Conservation (phyloP, 2,888 invertebrate species). For the Rapana venosa region DNA sequence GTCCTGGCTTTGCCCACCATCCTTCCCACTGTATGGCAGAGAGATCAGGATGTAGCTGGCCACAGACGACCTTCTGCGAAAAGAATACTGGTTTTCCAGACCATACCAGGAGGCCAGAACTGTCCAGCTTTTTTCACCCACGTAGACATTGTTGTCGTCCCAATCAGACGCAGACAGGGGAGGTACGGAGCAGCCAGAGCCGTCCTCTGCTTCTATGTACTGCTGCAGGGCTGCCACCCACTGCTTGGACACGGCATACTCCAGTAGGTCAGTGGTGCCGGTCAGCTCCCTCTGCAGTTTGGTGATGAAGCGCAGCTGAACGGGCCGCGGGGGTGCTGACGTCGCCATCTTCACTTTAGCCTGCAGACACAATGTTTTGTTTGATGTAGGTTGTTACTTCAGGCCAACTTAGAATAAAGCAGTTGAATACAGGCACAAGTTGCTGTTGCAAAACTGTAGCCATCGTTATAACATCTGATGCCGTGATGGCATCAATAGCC, state of each 20-base stretch:
- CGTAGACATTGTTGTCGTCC: conserved; percentile 34
- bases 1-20: background rate
- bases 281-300: conserved; percentile 35
- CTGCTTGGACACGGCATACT: conserved; percentile 35
- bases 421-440: background rate
- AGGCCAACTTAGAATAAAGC: background rate
- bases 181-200: background rate
- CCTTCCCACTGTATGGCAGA: no score
- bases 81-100: conserved; percentile 23
- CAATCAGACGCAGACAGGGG: conserved; percentile 35
- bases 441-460: no score
- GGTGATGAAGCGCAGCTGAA: conserved; percentile 38
- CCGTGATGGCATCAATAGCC: no score
- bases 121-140: conserved; percentile 40
- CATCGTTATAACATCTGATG: no score
- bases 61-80: background rate
- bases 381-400: no score
- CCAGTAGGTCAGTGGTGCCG: background rate
- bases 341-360: background rate
- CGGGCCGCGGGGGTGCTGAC: background rate
- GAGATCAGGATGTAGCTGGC: conserved; percentile 16
- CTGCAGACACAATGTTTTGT: background rate
- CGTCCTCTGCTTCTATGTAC: conserved; percentile 17
- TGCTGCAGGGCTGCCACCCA: conserved; percentile 28
- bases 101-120: conserved; percentile 40